Base-by-base conservation (phyloP, 2,113 vertebrate genomes). In the Bungarus multicinctus region DNA sequence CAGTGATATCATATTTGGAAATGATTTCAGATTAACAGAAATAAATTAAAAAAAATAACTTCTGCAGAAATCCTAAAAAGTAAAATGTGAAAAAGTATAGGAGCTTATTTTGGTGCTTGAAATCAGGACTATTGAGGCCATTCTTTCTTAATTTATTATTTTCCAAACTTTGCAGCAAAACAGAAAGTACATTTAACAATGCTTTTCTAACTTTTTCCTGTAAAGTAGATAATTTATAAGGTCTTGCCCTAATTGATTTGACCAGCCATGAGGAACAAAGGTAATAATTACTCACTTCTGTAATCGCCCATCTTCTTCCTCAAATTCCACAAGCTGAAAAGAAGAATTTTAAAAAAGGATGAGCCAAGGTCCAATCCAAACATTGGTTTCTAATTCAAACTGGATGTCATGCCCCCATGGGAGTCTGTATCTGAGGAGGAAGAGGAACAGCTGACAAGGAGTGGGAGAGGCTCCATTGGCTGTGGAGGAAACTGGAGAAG, bases 11-110 rank as follows among this genome's bases (percentile, higher is more conserved):
- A 23, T 53, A n/a, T 34, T 58, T 57, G 43, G 14, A 89, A 88
- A 47, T 92, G 85, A 57, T 89, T 92, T 85, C 11, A 47, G 88
- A 50, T 92, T 57, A 89, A 16, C 39, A 89, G 39, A 43, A 91
- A 52, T 39, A 27, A 58, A 18, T 81, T 9, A 27, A 10, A n/a
- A 11, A n/a, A 43, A 74, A 30, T n/a, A 81, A 89, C 23, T 47
- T 5, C 18, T 54, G 6, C 3, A 52, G n/a, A 20, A 54, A 39
- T 54, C n/a, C 23, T 43, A 34, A 45, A 89, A 39, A 30, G 16
- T 89, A 20, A 30, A 43, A 57, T 11, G 45, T 4, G 39, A 54
- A 92, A 55, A 22, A 4, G 25, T 87, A 22, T 64, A 60, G 27
- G 54, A 50, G 45, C 9, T 85, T 47, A n/a, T 47, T 69, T 3